Evolutionary conservation across 35 echinoderm and acorn worm species (phyloP).

Genomic region (Ptychodera flava): DNA sequence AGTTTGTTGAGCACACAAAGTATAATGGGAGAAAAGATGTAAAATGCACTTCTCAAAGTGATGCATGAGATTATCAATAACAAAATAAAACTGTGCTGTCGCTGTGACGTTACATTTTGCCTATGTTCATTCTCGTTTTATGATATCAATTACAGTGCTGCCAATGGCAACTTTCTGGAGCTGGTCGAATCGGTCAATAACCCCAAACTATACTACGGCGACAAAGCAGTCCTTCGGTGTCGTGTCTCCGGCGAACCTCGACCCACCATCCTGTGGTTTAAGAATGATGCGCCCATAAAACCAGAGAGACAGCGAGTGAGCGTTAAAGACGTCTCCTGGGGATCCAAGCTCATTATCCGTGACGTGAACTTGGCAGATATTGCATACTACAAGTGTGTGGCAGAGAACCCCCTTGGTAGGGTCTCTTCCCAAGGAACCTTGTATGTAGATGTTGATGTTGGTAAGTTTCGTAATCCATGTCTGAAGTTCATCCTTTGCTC

Average conservation of each 20-base stretch:
- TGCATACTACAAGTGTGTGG: conserved; percentile 80
- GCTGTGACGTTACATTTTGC: too few relatives aligned
- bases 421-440: conserved; percentile 67
- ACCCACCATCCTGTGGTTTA: conserved; percentile 72
- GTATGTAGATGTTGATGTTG: conserved; percentile 64
- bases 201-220: conserved; percentile 44
- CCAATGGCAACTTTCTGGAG: background rate
- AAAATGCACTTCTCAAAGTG: too few relatives aligned
- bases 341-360: conserved; percentile 68
- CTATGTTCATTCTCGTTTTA: too few relatives aligned
- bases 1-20: too few relatives aligned
- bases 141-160: background rate
- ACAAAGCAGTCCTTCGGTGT: conserved; percentile 72
- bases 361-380: conserved; percentile 85
- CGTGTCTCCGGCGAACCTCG: conserved; percentile 65
- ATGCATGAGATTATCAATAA: too few relatives aligned
- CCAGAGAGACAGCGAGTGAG: conserved; percentile 51
- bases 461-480: conserved; percentile 46
- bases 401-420: conserved; percentile 48
- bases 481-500: too few relatives aligned
- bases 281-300: conserved; percentile 69
- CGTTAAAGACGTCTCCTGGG: conserved; percentile 70
- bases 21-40: too few relatives aligned
- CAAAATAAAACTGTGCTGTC: too few relatives aligned
- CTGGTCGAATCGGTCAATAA: conserved; percentile 27